These are phyloP conservation scores for Odontamblyopus lacepedii DNA, from an alignment of 2,797 vertebrate genomes.

Conservation along the genomic window DNA sequence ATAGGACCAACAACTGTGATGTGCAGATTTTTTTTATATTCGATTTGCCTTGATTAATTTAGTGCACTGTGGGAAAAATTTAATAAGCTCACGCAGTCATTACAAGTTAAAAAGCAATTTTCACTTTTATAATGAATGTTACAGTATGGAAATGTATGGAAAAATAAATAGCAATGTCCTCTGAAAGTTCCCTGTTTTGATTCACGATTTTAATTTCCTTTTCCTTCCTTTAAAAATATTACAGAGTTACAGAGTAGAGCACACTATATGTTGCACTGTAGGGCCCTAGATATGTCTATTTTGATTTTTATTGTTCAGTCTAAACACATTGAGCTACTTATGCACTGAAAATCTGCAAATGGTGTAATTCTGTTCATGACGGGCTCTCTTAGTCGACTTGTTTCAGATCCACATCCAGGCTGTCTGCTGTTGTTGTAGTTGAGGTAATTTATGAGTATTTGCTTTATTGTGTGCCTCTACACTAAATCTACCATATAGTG, in stretches of 20 bases:
- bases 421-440: slow-evolving; percentile 22
- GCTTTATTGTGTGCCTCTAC: slow-evolving; percentile 37
- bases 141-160: background rate
- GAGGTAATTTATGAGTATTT: slow-evolving; percentile 36
- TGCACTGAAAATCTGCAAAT: background rate
- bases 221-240: background rate
- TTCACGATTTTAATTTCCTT: background rate
- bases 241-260: background rate
- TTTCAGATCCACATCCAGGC: background rate
- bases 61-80: slow-evolving; percentile 17
- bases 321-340: background rate
- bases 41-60: slow-evolving; percentile 25
- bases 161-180: background rate
- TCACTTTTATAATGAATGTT: background rate
- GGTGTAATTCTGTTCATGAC: background rate
- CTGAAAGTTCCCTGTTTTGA: background rate
- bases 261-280: background rate
- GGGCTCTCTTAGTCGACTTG: background rate
- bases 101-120: background rate
- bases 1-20: slow-evolving; percentile 2
- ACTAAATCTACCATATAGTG: slow-evolving; percentile 44
- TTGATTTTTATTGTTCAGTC: background rate
- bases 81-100: slow-evolving; percentile 12
- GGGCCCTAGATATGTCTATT: background rate
- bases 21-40: slow-evolving; percentile 14